phyloP scores from a whole-genome alignment of 2,113 vertebrate species.

The Scophthalmus maximus region DNA sequence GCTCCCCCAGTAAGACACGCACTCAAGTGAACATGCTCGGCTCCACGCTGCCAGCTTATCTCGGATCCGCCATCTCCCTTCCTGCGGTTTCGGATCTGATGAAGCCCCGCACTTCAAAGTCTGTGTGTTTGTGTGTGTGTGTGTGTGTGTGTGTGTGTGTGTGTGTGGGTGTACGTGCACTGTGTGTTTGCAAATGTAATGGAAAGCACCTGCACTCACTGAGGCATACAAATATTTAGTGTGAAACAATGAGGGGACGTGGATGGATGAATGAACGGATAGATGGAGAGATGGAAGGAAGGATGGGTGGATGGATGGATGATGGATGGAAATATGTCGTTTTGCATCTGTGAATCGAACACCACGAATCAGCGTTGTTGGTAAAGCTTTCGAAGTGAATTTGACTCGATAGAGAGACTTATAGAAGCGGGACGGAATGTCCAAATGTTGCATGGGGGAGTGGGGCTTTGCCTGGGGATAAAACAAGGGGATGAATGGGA shows the following conservation, averaged over 20 bases:
- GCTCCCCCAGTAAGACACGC: slow-evolving; percentile 48
- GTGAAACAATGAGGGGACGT: slow-evolving; percentile 66
- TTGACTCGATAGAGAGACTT: background rate
- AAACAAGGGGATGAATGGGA: slow-evolving; percentile 38
- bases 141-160: slow-evolving; percentile 33
- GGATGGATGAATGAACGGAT: slow-evolving; percentile 51
- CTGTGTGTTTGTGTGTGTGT: slow-evolving; percentile 30
- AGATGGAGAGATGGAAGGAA: slow-evolving; percentile 43
- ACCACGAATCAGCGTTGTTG: slow-evolving; percentile 17
- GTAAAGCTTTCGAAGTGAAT: slow-evolving; percentile 22
- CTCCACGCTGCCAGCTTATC: slow-evolving; percentile 75
- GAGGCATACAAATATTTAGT: slow-evolving; percentile 68
- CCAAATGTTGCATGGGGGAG: slow-evolving; percentile 7
- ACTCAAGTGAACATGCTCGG: slow-evolving; percentile 49
- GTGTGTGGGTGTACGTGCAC: slow-evolving; percentile 9
- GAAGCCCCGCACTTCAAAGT: slow-evolving; percentile 70
- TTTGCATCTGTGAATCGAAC: slow-evolving; percentile 22
- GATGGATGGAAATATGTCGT: slow-evolving; percentile 23
- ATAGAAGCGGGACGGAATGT: slow-evolving; percentile 1
- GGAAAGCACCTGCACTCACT: slow-evolving; percentile 74
- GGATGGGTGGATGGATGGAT: slow-evolving; percentile 22
- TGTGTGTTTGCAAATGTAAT: slow-evolving; percentile 60
- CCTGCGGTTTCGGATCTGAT: slow-evolving; percentile 72
- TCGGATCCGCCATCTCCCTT: slow-evolving; percentile 75
- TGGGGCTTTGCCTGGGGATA: slow-evolving; percentile 23